Percentiles rank a stretch among this genome's conserved stretches.
phyloP scores from a whole-genome alignment of 2,113 vertebrate genomes.

The Hepsetus odoe region DNA sequence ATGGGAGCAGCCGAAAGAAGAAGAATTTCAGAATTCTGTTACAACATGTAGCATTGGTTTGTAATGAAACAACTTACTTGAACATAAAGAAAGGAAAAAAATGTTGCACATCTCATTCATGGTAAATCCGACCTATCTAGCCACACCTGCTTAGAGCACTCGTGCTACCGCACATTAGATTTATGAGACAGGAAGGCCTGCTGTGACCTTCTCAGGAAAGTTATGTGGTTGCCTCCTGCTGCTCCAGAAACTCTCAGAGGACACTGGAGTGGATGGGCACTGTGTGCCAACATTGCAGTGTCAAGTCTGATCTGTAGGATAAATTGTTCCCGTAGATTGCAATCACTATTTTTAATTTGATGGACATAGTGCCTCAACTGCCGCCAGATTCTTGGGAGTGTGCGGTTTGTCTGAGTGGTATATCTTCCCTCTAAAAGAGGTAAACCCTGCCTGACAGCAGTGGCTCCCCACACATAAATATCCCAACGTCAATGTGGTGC shows the following conservation, averaged over 20 bases:
- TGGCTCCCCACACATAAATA: slow-evolving; percentile 6
- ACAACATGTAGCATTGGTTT: too few species aligned
- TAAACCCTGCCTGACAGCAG: background rate
- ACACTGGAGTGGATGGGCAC: slow-evolving; percentile 60
- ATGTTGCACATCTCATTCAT: background rate
- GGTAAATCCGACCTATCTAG: background rate
- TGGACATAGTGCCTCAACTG: slow-evolving; percentile 31
- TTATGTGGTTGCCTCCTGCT: slow-evolving; percentile 52
- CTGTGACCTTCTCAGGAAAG: background rate
- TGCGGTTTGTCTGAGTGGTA: slow-evolving; percentile 20
- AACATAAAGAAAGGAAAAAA: background rate
- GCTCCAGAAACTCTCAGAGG: slow-evolving; percentile 68
- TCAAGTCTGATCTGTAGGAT: slow-evolving; percentile 67
- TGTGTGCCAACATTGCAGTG: slow-evolving; percentile 73
- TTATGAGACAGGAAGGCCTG: background rate
- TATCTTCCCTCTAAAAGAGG: slow-evolving; percentile 38
- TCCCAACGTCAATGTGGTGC: background rate
- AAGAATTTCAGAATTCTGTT: too few species aligned
- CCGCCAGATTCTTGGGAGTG: slow-evolving; percentile 35
- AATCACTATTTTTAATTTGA: slow-evolving; percentile 56
- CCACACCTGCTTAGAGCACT: background rate
- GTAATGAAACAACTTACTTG: too few species aligned
- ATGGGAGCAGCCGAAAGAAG: too few species aligned
- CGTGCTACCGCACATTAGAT: background rate
- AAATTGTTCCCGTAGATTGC: slow-evolving; percentile 39